Evolutionary conservation across 1,140 invertebrate genomes (phyloP).

Genomic region (Rhopalosiphum padi): DNA sequence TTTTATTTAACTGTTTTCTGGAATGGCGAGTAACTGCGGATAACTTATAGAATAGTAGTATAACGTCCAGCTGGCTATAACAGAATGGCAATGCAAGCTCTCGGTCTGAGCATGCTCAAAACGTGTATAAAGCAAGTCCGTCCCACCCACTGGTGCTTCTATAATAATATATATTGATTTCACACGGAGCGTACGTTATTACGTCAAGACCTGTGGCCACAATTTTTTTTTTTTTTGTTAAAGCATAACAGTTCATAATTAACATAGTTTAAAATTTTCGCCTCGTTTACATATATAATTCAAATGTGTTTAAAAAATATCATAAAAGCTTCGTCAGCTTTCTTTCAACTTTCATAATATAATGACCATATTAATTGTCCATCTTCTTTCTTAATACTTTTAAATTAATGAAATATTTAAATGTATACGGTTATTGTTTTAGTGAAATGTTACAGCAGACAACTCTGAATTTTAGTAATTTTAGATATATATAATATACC

Average conservation of each 20-base stretch:
- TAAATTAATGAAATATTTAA: not conserved
- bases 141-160: not conserved
- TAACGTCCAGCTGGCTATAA: conserved; percentile 9
- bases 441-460: not conserved
- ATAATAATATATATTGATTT: conserved; percentile 38
- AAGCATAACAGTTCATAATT: not conserved
- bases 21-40: not conserved
- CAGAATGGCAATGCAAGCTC: conserved; percentile 18
- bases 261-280: not conserved
- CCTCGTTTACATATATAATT: not conserved
- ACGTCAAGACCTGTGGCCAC: conserved; percentile 39
- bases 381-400: not conserved
- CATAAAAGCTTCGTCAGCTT: not conserved
- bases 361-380: not conserved
- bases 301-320: not conserved
- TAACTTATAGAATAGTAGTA: not conserved
- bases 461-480: not conserved
- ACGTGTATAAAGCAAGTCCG: not conserved
- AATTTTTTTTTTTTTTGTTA: not conserved
- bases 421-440: not conserved
- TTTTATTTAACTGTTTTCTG: not conserved
- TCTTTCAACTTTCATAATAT: not conserved
- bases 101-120: conserved; percentile 49
- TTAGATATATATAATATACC: not conserved
- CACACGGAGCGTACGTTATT: not conserved